Percentiles rank a stretch among this genome's conserved stretches.
Conservation (phyloP, 2,113 vertebrate species). For the Python bivittatus region DNA sequence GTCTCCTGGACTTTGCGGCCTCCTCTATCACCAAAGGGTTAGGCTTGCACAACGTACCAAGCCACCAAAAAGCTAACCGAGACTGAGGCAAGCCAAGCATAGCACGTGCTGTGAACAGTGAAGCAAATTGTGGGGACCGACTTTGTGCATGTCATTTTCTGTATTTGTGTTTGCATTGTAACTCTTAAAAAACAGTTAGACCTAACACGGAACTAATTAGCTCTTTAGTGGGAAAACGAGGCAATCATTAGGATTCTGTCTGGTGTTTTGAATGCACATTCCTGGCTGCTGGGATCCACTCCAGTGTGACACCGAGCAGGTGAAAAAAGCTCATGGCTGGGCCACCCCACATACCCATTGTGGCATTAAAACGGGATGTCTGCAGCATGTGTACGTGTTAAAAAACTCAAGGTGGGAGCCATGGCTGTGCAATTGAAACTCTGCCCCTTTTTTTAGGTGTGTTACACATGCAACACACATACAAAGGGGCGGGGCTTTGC, state of each 20-base stretch:
- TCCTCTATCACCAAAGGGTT: background rate
- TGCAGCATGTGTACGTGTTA: background rate
- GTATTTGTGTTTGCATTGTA: background rate
- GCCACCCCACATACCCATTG: background rate
- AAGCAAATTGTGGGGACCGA: background rate
- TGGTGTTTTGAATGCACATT: background rate
- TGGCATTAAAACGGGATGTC: background rate
- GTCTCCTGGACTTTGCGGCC: background rate
- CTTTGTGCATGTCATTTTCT: background rate
- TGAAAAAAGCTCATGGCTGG: background rate
- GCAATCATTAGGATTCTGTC: background rate
- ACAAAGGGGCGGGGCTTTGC: background rate
- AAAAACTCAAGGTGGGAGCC: background rate
- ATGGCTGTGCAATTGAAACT: background rate
- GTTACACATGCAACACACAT: background rate
- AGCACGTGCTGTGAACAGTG: background rate
- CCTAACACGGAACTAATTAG: background rate
- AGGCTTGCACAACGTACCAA: background rate
- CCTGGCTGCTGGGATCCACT: background rate
- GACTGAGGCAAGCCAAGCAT: background rate
- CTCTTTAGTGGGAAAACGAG: background rate
- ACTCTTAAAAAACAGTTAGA: background rate
- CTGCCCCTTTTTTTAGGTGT: background rate
- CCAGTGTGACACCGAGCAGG: background rate
- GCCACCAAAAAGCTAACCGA: background rate